Evolutionary conservation across 92 coral and sea anemone species (phyloP), one percentile per base, ranked within the genome.

Genomic region (Heteractis magnifica): DNA sequence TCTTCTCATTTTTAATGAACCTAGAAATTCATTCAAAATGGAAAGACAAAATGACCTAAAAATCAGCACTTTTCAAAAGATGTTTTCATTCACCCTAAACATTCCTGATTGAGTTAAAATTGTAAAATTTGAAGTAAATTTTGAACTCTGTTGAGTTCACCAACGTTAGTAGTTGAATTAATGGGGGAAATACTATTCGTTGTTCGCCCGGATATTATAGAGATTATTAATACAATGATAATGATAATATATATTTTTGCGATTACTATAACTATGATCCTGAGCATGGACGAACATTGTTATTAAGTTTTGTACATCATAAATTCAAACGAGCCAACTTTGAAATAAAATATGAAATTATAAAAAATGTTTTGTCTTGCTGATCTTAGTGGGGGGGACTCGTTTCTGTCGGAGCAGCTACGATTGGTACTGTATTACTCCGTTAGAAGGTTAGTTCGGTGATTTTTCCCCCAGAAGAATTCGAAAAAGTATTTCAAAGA

Each of bases 241-340:
- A 52, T 78, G 77, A 84, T 84, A 84, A 85, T 85, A 85, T 68
- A 68, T 85, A 85, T 85, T 85, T 85, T 85, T 85, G 21, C 87
- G 70, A 85, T 77, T 68, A 49, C 73, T 51, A 72, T 81, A 62
- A 56, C 15, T 52, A 55, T 81, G 77, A 81, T 81, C 56, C 77
- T 50, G 21, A 79, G 59, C 65, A 51, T 34, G 71, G 74, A 65
- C 52, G 56, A 70, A 14, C 59, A 75, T 70, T 52, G 84, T 81
- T 51, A 65, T 51, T 78, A 77, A 65, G 51, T 78, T 85, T 78
- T 85, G 83, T 85, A 85, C 76, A 85, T 78, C 78, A 48, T 72
- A 34, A 80, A 80, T 65, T 70, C 76, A 78, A 81, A 49, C 86
- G 64, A 77, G 88, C 83, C 81, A 77, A 70, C 88, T 77, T 85